Percentiles rank a stretch among this genome's conserved stretches.
phyloP scores from a whole-genome alignment of 30 jellyfish, hydroid and myxozoan species.

The Turritopsis rubra region DNA sequence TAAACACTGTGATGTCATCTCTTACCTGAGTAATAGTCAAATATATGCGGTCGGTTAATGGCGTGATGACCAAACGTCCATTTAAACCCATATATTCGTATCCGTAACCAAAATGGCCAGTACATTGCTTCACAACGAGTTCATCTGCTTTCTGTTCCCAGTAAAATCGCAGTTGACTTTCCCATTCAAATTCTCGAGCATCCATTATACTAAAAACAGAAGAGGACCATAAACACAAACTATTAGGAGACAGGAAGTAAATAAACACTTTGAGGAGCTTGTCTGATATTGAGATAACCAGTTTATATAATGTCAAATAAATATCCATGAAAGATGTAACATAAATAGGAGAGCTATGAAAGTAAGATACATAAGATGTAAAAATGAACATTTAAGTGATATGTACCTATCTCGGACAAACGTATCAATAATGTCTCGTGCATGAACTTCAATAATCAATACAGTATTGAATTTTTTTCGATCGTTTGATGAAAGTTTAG shows the following conservation, averaged over 20 bases:
- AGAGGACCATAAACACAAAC: background rate
- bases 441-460: conserved; percentile 93
- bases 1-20: no score
- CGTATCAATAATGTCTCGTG: conserved; percentile 87
- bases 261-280: no score
- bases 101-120: conserved; percentile 96
- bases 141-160: conserved; percentile 95
- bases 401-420: conserved; percentile 93
- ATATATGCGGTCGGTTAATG: conserved; percentile 92
- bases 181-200: conserved; percentile 99
- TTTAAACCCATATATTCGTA: conserved; percentile 97
- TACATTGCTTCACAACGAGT: conserved; percentile 82
- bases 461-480: conserved; percentile 88
- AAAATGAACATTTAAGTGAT: background rate
- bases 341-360: no score
- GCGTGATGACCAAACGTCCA: conserved; percentile 98
- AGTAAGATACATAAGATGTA: background rate
- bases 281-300: no score
- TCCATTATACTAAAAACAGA: conserved; percentile 63
- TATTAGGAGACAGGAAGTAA: background rate
- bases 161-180: conserved; percentile 93
- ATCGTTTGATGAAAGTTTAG: conserved; percentile 70
- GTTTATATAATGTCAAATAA: background rate
- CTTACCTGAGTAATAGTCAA: conserved; percentile 96
- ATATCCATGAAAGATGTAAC: no score